These are phyloP conservation scores for Microtus richardsoni DNA, from an alignment of 2,113 vertebrate genomes.

Conservation along the genomic window DNA sequence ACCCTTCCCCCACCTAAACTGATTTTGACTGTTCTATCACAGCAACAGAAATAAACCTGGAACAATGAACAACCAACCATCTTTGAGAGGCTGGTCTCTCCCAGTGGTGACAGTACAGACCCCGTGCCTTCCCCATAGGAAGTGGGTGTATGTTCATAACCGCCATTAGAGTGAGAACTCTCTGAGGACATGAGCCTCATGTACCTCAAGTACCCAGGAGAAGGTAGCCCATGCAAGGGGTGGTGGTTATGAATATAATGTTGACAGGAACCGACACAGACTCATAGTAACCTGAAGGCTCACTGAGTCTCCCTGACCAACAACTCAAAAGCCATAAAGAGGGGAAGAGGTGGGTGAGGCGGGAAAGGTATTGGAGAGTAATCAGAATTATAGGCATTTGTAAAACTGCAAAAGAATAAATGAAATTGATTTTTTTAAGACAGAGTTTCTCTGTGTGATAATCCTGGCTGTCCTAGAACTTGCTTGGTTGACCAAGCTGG, in stretches of 20 bases:
- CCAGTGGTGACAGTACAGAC: neutral
- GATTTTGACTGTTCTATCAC: neutral
- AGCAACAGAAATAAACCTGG: neutral
- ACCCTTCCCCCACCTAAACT: neutral
- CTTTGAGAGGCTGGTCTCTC: neutral
- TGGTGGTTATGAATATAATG: neutral
- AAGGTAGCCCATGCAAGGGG: neutral
- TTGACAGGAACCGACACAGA: accelerated
- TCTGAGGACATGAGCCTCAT: neutral
- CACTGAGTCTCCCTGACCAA: neutral
- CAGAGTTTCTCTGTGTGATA: no score
- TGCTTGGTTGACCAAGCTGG: no score
- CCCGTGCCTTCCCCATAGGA: neutral
- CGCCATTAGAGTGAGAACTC: accelerated
- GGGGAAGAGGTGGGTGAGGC: neutral
- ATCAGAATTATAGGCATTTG: neutral
- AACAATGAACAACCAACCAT: no score
- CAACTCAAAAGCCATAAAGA: neutral
- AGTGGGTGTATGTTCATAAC: neutral
- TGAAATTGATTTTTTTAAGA: neutral
- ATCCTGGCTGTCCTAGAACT: no score
- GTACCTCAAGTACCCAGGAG: neutral
- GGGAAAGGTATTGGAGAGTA: neutral
- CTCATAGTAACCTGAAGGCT: neutral
- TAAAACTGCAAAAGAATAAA: neutral